Evolutionary conservation across 1,140 invertebrate species (phyloP), one percentile per base, ranked within the genome.

Genomic region (Drosophila sp.): DNA sequence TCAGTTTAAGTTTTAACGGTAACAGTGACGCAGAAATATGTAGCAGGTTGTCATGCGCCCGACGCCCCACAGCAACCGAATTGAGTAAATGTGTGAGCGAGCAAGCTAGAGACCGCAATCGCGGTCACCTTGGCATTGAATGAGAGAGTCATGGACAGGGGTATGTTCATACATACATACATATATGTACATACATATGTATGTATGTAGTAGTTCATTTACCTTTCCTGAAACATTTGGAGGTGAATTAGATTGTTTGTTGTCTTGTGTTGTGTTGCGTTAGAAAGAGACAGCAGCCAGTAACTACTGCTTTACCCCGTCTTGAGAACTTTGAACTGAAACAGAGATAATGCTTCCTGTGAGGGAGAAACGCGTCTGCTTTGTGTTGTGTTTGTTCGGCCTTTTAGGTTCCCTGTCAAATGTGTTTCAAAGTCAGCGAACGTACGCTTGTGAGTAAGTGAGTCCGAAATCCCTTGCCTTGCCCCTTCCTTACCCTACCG

Each of bases 1-100:
- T 91, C 90, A 91, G 90, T 91, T 91, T 91, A 85, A 91, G 89
- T 91, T 91, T 91, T 91, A 83, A 85, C 81, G 81, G 78, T 91
- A 91, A 91, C 85, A 91, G 90, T 78, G 66, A 75, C 72, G 74
- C 90, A 91, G 89, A 69, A 87, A 71, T 66, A 41, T 35, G 1
- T 44, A 90, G 87, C 40, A 78, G 38, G 87, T 41, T 23, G 66
- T 50, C 55, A 32, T n/a, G 44, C 30, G 66, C 40, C 30, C 4
- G 30, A 17, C 44, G 17, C 44, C 23, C 44, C 23, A n/a, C n/a
- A 1, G 27, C 54, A 33, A 54, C 40, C 50, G 7, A 56, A 58
- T 27, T 41, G 55, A 75, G 35, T 17, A 66, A 60, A 61, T 33
- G 32, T 44, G 66, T 38, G 70, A 78, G 65, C 60, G 55, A 54